Base-by-base conservation (phyloP, 2,888 invertebrate species). In the Cosmia pyralina region DNA sequence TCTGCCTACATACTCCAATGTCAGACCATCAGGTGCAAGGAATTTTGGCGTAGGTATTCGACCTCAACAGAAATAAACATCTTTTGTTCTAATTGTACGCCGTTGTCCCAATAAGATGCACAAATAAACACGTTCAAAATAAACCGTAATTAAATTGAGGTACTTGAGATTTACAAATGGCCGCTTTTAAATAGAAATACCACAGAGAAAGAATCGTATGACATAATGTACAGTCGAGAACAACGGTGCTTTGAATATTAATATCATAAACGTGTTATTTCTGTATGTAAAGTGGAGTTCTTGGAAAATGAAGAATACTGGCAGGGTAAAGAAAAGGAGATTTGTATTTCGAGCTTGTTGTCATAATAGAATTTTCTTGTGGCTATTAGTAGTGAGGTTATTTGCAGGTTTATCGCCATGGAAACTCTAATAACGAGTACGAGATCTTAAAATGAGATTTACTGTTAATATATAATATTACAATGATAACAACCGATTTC, bases 31-130 rank as follows among this genome's bases (percentile, higher is more conserved):
- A 89, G 90, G 87, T 88, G 88, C 85, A 87, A 86, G 88, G 88
- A 87, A 90, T 90, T 83, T 91, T 87, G 89, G 92, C 92, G 92
- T 92, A 93, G 93, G 93, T 89, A 89, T 88, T 82, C 89, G 91
- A 89, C 93, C 94, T 93, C 88, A 88, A 83, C 91, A 83, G 88
- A 92, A 93, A 92, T 92, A 92, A 88, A 78, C 79, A 69, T 85
- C 90, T 90, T 91, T 92, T 92, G 91, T 92, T 92, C 88, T 89
- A 91, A 91, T 90, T 90, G 89, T 87, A 81, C 84, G 82, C 88
- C 90, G 92, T 92, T 93, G 92, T 92, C 86, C 81, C 72, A 75
- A 75, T 73, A 76, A 74, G 69, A 60, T 82, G 83, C 88, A 86
- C 82, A 92, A 93, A 92, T 92, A 93, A 89, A 88, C 89, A 80